Conservation (phyloP, 2,113 vertebrate genomes). For the Crypturellus undulatus region DNA sequence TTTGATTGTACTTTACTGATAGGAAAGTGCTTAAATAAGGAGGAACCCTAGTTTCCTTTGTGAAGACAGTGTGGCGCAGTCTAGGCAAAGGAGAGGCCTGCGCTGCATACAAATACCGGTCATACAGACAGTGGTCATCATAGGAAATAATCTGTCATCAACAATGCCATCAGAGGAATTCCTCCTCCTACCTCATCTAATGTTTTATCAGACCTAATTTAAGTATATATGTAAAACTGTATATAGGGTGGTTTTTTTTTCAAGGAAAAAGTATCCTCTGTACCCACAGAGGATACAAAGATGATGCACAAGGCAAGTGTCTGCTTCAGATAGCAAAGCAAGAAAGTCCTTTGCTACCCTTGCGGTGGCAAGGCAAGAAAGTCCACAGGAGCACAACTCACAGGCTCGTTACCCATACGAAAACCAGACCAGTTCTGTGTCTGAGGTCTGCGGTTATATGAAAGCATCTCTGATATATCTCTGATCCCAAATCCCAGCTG, state of each 20-base stretch:
- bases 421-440: background rate
- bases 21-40: constrained; percentile 42
- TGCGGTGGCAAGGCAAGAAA: background rate
- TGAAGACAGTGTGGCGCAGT: background rate
- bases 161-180: background rate
- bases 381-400: background rate
- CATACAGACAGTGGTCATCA: background rate
- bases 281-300: background rate
- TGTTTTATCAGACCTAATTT: background rate
- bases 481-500: background rate
- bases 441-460: background rate
- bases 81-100: background rate
- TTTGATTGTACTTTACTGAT: constrained; percentile 10
- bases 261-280: background rate
- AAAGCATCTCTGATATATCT: background rate
- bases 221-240: accelerated
- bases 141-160: background rate
- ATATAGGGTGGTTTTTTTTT: background rate
- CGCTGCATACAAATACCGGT: background rate
- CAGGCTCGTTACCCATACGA: background rate
- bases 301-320: background rate
- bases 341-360: background rate
- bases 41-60: background rate
- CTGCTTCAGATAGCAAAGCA: background rate
- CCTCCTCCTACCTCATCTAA: background rate